phyloP scores from a whole-genome alignment of 2,888 invertebrate genomes.

The Lissocephala sabroskyi region DNA sequence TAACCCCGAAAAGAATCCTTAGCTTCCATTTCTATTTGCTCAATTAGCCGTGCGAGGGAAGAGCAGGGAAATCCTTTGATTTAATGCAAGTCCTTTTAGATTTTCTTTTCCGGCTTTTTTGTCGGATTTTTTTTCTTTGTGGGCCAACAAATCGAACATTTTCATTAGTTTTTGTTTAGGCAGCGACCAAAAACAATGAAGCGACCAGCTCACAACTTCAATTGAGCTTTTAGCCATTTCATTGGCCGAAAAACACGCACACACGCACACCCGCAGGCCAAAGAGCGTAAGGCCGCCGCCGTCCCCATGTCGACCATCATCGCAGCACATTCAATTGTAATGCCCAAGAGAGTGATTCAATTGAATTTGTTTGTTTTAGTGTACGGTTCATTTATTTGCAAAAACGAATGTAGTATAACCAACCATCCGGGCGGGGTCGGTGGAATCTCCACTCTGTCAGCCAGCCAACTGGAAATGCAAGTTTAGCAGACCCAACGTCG shows the following conservation, averaged over 20 bases:
- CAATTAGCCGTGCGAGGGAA: no score
- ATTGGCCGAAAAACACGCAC: constrained; percentile 1
- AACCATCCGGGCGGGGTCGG: no score
- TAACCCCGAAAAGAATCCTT: no score
- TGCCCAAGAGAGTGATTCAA: constrained; percentile 65
- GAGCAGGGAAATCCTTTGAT: no score
- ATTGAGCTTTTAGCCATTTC: constrained; percentile 21
- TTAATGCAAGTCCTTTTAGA: no score
- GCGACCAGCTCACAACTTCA: constrained; percentile 16
- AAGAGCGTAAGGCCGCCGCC: constrained; percentile 15
- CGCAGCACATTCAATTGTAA: constrained; percentile 58
- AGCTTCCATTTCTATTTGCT: no score
- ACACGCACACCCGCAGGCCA: constrained; percentile 1
- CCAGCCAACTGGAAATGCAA: not conserved
- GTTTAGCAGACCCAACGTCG: constrained; percentile 1
- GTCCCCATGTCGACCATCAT: constrained; percentile 5
- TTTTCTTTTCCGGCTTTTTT: no score
- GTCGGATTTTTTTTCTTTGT: constrained; percentile 15
- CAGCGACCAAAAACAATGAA: constrained; percentile 9
- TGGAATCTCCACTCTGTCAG: not conserved
- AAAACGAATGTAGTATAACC: constrained; percentile 54
- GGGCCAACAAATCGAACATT: constrained; percentile 53
- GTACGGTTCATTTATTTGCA: constrained; percentile 64
- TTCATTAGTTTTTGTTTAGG: constrained; percentile 48
- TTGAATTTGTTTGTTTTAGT: constrained; percentile 67